Evolutionary conservation across 2,797 vertebrate species (phyloP), one percentile per base, ranked within the genome.

Genomic region (Enteromius trimaculatus): DNA sequence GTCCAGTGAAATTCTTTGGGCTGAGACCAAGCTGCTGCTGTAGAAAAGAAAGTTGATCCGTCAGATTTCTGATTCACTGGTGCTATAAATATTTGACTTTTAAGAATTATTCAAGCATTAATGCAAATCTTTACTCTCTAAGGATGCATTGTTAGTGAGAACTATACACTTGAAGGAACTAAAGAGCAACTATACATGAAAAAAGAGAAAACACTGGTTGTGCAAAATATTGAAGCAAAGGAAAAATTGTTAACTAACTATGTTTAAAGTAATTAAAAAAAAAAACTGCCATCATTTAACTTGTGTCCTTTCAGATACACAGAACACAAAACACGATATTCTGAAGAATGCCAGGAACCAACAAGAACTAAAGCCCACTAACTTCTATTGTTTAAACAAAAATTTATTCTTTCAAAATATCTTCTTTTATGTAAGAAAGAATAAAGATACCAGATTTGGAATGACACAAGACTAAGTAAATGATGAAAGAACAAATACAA

Each of bases 1-100:
- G 88, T 65, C 92, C 94, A 77, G 80, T 87, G 34, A 90, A 91
- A 6, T 88, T 89, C 89, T 95, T 94, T 26, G 94, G 92, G 85
- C 92, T 95, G 83, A 94, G 93, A 21, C 94, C 94, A 26, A 92
- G 94, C 83, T 94, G 94, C 95, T 96, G 88, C 26, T 86, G 88
- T 53, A 85, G 19, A 86, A 76, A 83, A 51, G 16, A 64, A 70
- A 89, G 64, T 11, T 29, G 3, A 39, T 39, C 49, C 19, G 23
- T 29, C 75, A 60, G 7, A 78, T 72, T 80, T 58, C 39, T 70
- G 21, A 74, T 66, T 71, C 75, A 77, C 26, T 29, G 58, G 34
- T 21, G 72, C 19, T 3, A 13, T 26, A 49, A 72, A 72, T 1
- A 0, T 72, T 81, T 82, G 60, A 68, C 80, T 37, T 75, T 75